Conservation (phyloP, 1,140 invertebrate genomes). For the Atta texana region DNA sequence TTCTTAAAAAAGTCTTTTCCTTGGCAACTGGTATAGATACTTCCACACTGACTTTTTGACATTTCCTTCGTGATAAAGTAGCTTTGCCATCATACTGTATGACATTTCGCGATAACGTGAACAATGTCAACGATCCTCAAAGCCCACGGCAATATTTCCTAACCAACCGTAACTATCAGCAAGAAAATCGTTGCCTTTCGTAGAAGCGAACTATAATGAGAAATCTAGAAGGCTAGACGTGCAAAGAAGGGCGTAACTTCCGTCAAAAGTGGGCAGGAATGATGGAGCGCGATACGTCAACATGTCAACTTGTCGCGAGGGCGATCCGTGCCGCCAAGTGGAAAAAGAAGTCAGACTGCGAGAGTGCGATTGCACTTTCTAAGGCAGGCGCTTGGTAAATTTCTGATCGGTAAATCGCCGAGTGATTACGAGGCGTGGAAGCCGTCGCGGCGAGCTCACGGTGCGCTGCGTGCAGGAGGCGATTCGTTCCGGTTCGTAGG, state of each 20-base stretch:
- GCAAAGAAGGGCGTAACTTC: slow-evolving; percentile 58
- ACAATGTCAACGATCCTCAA: slow-evolving; percentile 51
- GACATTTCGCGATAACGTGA: slow-evolving; percentile 35
- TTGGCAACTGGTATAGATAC: neutral
- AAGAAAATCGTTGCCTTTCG: slow-evolving; percentile 53
- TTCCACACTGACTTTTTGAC: slow-evolving; percentile 1
- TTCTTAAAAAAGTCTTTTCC: neutral
- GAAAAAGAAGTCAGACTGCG: slow-evolving; percentile 33
- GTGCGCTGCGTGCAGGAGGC: slow-evolving; percentile 67
- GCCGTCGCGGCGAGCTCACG: slow-evolving; percentile 24
- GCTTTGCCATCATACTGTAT: slow-evolving; percentile 32
- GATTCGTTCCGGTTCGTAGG: slow-evolving; percentile 73
- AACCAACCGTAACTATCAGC: slow-evolving; percentile 54
- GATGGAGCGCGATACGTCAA: slow-evolving; percentile 46
- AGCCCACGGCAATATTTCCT: slow-evolving; percentile 29
- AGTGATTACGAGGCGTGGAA: slow-evolving; percentile 65
- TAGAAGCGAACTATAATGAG: slow-evolving; percentile 39
- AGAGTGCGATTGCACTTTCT: slow-evolving; percentile 67
- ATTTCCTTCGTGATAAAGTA: neutral
- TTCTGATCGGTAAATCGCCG: slow-evolving; percentile 66
- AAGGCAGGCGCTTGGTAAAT: slow-evolving; percentile 65
- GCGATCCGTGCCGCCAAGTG: neutral
- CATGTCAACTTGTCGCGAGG: slow-evolving; percentile 46
- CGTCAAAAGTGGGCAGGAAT: slow-evolving; percentile 43
- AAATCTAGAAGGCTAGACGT: slow-evolving; percentile 47